Conservation (phyloP, 2,797 vertebrate genomes). For the Odontamblyopus rebecca region DNA sequence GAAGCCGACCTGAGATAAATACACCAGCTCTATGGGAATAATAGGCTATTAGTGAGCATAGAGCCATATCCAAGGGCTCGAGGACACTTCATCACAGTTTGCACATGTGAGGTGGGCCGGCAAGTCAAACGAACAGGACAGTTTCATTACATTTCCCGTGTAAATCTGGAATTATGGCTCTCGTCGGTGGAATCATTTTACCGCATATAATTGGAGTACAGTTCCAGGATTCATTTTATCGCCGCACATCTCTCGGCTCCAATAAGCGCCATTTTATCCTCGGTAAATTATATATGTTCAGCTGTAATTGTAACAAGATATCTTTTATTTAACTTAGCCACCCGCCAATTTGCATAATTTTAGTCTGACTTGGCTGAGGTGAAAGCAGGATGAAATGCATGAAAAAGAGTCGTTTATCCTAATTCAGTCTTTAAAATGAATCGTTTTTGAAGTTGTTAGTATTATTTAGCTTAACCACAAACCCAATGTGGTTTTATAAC, state of each 20-base stretch:
- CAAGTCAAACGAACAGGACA: conserved; percentile 1
- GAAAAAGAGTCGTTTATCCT: background rate
- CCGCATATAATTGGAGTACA: background rate
- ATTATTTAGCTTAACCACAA: background rate
- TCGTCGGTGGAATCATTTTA: background rate
- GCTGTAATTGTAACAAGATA: conserved; percentile 2
- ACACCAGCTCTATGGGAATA: background rate
- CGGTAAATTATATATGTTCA: conserved; percentile 1
- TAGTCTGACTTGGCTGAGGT: background rate
- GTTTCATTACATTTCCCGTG: conserved; percentile 1
- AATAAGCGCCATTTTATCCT: conserved; percentile 2
- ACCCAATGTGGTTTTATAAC: background rate
- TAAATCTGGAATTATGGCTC: background rate
- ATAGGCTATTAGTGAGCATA: background rate
- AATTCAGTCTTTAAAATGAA: background rate
- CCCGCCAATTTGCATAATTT: background rate
- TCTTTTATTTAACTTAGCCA: conserved; percentile 10
- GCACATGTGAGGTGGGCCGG: background rate
- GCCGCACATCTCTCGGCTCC: background rate
- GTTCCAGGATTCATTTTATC: conserved; percentile 4
- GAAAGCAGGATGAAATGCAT: background rate
- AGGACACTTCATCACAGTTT: background rate
- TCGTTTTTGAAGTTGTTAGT: background rate
- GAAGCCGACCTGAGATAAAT: background rate
- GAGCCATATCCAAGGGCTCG: background rate